Base-by-base conservation (phyloP, 1,140 invertebrate genomes). In the Dendrolimus punctatus region DNA sequence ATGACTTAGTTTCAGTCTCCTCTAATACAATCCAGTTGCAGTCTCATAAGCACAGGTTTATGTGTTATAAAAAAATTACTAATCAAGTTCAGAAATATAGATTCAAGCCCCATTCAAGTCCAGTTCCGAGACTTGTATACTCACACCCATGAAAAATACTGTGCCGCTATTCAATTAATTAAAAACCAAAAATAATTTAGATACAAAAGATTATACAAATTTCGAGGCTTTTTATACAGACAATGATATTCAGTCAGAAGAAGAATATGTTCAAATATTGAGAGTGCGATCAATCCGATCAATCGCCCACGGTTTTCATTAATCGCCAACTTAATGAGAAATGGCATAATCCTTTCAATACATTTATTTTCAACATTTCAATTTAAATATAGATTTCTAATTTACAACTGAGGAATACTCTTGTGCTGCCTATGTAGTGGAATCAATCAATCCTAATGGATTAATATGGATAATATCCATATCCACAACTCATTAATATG, bases 371-470 rank as follows among this genome's bases (percentile, higher is more conserved):
- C n/a, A 4, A 52, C 43, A 10, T 38, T 39, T 39, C n/a, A 9
- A 65, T 43, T 78, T 69, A 6, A 79, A 78, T 49, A 83, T 58
- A 40, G 68, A 79, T 58, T 52, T 78, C 7, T 73, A 83, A 56
- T 66, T 76, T 38, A 80, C 76, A 47, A 57, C 53, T 1, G 73
- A 81, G 42, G 67, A 73, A 58, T 80, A 79, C 51, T 68, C 68
- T n/a, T 80, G 71, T 65, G 78, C 68, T n/a, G 48, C 55, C 53
- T 66, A 60, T 41, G 10, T 50, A 39, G 42, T 50, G 48, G 49
- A 50, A 8, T 50, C n/a, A n/a, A n/a, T n/a, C n/a, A n/a, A n/a
- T n/a, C n/a, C n/a, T n/a, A n/a, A n/a, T n/a, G n/a, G n/a, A n/a
- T n/a, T n/a, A n/a, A n/a, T n/a, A n/a, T n/a, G n/a, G n/a, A n/a